These are phyloP conservation scores for Pao palembangensis DNA, from an alignment of 2,113 vertebrate species.

Conservation along the genomic window DNA sequence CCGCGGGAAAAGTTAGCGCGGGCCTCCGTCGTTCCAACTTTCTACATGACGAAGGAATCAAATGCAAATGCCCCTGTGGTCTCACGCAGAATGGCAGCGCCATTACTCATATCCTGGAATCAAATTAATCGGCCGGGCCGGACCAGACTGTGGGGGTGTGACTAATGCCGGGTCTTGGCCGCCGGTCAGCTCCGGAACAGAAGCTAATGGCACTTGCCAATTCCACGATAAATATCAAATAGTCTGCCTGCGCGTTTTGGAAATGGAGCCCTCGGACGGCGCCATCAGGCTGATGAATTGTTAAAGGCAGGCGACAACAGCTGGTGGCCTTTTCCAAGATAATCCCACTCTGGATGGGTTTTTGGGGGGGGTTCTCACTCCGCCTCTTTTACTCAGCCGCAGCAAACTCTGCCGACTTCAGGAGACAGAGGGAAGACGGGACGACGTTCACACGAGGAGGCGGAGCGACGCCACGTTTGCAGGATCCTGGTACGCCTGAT, in stretches of 20 bases:
- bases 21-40: constrained; percentile 33
- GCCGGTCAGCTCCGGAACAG: constrained; percentile 59
- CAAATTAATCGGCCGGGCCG: constrained; percentile 60
- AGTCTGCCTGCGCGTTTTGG: constrained; percentile 50
- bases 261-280: constrained; percentile 54
- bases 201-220: constrained; percentile 59
- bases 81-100: constrained; percentile 49
- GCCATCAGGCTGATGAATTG: constrained; percentile 57
- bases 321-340: constrained; percentile 61
- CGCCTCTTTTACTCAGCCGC: constrained; percentile 2
- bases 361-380: constrained; percentile 12
- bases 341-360: constrained; percentile 44
- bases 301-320: constrained; percentile 58
- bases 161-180: constrained; percentile 58
- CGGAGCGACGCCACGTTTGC: constrained; percentile 17
- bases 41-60: constrained; percentile 59
- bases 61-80: constrained; percentile 68
- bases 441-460: too few relatives aligned
- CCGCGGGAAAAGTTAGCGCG: constrained; percentile 6
- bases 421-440: neutral
- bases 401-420: neutral
- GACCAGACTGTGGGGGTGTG: constrained; percentile 44
- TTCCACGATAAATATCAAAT: constrained; percentile 72
- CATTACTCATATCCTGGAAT: constrained; percentile 62
- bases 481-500: constrained; percentile 46